phyloP scores from a whole-genome alignment of 2,113 vertebrate species.

The Machaerirhynchus nigripectus region DNA sequence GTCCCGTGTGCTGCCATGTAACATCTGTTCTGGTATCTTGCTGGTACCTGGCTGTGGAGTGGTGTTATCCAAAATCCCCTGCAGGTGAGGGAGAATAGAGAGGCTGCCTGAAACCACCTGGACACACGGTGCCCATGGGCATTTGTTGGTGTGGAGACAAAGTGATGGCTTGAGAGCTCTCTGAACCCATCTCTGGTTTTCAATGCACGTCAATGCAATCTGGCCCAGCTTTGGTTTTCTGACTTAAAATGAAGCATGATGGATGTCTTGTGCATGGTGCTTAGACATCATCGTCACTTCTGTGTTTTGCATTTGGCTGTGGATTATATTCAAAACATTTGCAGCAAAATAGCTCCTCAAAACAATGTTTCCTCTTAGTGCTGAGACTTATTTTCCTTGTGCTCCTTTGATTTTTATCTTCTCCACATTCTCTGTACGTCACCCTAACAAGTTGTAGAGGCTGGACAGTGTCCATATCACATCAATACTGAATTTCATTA shows the following conservation, averaged over 20 bases:
- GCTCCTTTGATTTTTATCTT: constrained; percentile 46
- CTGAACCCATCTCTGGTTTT: neutral
- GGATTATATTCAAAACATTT: constrained; percentile 21
- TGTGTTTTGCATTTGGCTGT: neutral
- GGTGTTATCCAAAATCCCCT: neutral
- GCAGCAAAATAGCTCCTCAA: neutral
- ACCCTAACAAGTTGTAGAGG: constrained; percentile 9
- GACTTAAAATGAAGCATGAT: neutral
- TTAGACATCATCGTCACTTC: neutral
- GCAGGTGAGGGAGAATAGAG: neutral
- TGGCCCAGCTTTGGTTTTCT: neutral
- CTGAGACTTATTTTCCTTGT: neutral
- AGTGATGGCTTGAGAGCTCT: neutral
- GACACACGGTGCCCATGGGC: fast-evolving
- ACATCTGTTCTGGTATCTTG: neutral
- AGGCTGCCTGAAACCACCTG: neutral
- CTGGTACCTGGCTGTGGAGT: neutral
- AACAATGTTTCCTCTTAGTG: neutral
- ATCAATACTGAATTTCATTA: constrained; percentile 67
- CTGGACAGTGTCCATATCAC: constrained; percentile 67
- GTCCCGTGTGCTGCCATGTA: fast-evolving
- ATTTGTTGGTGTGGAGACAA: no score
- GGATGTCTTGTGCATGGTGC: neutral
- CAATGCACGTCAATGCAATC: fast-evolving
- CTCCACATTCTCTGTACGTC: neutral